phyloP scores from a whole-genome alignment of 2,888 invertebrate species.

The Gastracanthus pulcherrimus region DNA sequence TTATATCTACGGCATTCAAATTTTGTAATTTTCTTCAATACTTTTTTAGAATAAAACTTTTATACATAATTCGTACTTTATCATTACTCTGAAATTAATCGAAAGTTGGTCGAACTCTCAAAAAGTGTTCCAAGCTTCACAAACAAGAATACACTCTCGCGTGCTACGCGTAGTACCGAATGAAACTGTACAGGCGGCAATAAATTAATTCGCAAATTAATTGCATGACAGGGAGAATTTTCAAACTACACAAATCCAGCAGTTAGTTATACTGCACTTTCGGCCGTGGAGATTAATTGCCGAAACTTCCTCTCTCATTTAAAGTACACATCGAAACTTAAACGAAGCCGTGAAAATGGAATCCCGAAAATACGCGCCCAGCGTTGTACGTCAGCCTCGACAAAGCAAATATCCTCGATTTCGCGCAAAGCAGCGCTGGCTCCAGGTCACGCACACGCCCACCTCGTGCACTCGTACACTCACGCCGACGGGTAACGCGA shows the following conservation, averaged over 20 bases:
- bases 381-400: too few relatives aligned
- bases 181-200: slow-evolving; percentile 8
- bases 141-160: neutral
- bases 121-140: neutral
- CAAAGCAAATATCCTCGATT: slow-evolving; percentile 32
- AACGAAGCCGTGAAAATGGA: neutral
- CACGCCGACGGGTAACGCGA: too few relatives aligned
- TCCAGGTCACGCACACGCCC: neutral
- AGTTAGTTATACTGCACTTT: neutral
- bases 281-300: slow-evolving; percentile 29
- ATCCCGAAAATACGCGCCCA: slow-evolving; percentile 34
- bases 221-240: slow-evolving; percentile 13
- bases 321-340: neutral
- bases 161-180: neutral
- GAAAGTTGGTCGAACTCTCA: neutral
- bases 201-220: slow-evolving; percentile 26
- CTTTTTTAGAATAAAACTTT: too few relatives aligned
- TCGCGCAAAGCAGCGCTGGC: neutral
- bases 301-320: slow-evolving; percentile 34
- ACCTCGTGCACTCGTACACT: neutral
- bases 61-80: neutral
- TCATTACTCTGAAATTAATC: slow-evolving; percentile 11
- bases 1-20: too few relatives aligned
- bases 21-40: too few relatives aligned
- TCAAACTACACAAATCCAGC: neutral